Evolutionary conservation across 2,113 vertebrate species (phyloP).

Genomic region (Eurypyga helias): DNA sequence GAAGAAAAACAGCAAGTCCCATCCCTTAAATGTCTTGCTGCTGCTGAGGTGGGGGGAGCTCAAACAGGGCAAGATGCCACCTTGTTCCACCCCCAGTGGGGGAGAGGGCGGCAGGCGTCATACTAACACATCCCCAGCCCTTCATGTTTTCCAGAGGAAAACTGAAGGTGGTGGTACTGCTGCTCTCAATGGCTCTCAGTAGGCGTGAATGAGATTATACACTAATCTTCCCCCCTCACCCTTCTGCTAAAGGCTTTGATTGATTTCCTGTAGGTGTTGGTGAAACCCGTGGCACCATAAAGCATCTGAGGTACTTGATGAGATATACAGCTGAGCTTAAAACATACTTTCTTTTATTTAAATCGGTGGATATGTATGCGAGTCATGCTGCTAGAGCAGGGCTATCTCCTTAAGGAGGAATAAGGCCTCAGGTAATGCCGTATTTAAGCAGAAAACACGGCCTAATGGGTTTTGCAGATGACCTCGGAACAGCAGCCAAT

Average conservation of each 20-base stretch:
- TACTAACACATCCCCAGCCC: background rate
- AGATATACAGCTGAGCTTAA: background rate
- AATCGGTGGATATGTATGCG: background rate
- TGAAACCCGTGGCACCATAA: slow-evolving; percentile 25
- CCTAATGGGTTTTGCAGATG: background rate
- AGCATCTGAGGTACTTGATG: background rate
- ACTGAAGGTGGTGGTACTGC: background rate
- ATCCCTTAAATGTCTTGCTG: background rate
- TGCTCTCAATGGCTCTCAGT: background rate
- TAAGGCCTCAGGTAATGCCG: background rate
- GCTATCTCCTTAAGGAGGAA: background rate
- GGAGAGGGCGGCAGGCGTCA: background rate
- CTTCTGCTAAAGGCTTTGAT: slow-evolving; percentile 35
- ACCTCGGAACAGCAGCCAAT: background rate
- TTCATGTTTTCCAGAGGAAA: background rate
- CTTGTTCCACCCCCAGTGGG: background rate
- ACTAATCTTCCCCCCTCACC: background rate
- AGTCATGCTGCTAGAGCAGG: background rate
- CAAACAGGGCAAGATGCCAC: background rate
- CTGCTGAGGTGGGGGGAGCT: background rate
- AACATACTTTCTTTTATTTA: background rate
- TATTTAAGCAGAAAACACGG: background rate
- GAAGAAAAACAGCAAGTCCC: background rate
- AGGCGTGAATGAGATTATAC: slow-evolving; percentile 1
- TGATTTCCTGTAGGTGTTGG: slow-evolving; percentile 48